Evolutionary conservation across 1,140 invertebrate genomes (phyloP).

Genomic region (Drosophila simulans): DNA sequence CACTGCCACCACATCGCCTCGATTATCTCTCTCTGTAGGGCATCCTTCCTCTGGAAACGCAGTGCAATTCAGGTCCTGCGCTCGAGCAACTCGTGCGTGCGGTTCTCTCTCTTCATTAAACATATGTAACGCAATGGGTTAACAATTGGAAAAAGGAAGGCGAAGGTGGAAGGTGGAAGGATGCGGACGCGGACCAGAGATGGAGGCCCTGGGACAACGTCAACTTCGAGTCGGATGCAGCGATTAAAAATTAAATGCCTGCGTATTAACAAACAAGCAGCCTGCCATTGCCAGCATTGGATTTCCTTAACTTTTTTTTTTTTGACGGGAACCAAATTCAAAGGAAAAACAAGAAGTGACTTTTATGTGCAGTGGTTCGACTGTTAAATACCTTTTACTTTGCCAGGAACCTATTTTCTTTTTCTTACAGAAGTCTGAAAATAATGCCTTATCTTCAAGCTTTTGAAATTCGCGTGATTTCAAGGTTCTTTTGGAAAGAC

Average conservation of each 20-base stretch:
- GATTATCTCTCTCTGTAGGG: slow-evolving; percentile 4
- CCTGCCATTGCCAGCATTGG: slow-evolving; percentile 16
- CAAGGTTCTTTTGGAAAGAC: too few species aligned
- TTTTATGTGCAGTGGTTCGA: too few species aligned
- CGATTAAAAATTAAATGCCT: slow-evolving; percentile 81
- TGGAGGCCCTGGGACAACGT: slow-evolving; percentile 17
- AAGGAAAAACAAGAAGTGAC: too few species aligned
- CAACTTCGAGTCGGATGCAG: slow-evolving; percentile 62
- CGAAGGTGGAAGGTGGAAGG: slow-evolving; percentile 3
- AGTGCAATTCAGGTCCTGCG: slow-evolving; percentile 16
- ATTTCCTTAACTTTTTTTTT: not conserved
- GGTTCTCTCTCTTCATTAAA: slow-evolving; percentile 66
- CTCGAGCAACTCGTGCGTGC: slow-evolving; percentile 58
- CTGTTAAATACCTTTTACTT: too few species aligned
- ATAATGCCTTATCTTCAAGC: too few species aligned
- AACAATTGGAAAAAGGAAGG: slow-evolving; percentile 38
- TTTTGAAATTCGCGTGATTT: too few species aligned
- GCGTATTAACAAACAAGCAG: slow-evolving; percentile 78
- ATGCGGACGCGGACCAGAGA: not conserved
- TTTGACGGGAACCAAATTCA: slow-evolving; percentile 5
- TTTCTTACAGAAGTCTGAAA: too few species aligned
- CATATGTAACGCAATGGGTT: slow-evolving; percentile 73
- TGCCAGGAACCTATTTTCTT: too few species aligned
- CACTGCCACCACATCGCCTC: too few species aligned
- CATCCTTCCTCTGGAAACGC: slow-evolving; percentile 1